Evolutionary conservation across 35 echinoderm and acorn worm species (phyloP).

Genomic region (Ophioderma brevispina): DNA sequence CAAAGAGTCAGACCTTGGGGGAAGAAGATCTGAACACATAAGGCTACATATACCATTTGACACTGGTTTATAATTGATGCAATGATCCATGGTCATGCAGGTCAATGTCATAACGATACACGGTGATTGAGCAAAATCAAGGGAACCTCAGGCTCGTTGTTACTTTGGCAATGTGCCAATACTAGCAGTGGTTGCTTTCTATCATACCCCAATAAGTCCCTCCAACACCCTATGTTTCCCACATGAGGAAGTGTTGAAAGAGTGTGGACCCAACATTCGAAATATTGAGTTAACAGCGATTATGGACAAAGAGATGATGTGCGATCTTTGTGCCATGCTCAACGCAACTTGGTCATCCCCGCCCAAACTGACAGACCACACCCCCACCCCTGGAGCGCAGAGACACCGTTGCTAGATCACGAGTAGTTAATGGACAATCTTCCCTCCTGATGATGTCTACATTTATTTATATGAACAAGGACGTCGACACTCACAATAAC

Average conservation of each 20-base stretch:
- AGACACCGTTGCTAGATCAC: not conserved
- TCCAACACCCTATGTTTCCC: not conserved
- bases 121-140: conserved; percentile 35
- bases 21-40: conserved; percentile 18
- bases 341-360: conserved; percentile 26
- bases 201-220: conserved; percentile 15
- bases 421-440: not conserved
- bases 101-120: not conserved
- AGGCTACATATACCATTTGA: not conserved
- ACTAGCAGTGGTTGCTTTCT: conserved; percentile 29
- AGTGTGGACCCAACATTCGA: conserved; percentile 24
- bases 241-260: not conserved
- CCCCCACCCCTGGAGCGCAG: not conserved
- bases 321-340: not conserved
- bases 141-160: not conserved
- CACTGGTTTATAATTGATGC: not conserved
- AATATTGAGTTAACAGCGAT: conserved; percentile 46
- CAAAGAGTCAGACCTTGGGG: conserved; percentile 14
- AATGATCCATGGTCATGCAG: not conserved
- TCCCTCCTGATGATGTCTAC: not conserved
- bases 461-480: not conserved
- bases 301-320: conserved; percentile 76
- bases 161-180: conserved; percentile 39
- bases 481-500: not conserved
- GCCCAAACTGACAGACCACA: not conserved